Percentiles rank a stretch among this genome's conserved stretches.
These are phyloP conservation scores for Mastomys coucha DNA, from an alignment of 2,113 vertebrate genomes.

Conservation along the genomic window DNA sequence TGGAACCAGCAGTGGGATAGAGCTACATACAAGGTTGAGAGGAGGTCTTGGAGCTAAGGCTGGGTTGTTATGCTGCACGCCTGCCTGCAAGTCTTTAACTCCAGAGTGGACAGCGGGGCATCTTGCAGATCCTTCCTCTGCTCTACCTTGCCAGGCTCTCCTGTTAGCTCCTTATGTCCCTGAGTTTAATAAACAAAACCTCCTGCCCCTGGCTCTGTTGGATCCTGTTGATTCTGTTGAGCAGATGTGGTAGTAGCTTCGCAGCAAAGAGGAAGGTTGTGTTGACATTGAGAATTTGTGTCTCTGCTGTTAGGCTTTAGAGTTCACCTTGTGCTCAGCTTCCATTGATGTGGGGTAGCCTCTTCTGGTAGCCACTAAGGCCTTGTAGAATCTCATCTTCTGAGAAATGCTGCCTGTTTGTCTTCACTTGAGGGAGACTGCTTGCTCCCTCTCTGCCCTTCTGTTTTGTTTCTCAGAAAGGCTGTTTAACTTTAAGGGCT, in stretches of 20 bases:
- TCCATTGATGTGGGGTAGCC: neutral
- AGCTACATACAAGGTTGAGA: neutral
- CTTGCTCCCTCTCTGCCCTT: neutral
- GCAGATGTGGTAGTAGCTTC: neutral
- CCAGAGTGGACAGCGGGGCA: neutral
- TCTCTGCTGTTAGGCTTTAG: neutral
- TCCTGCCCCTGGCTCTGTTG: neutral
- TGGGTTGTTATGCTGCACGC: neutral
- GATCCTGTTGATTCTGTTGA: neutral
- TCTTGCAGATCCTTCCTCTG: neutral
- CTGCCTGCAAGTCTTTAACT: neutral
- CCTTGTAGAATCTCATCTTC: neutral
- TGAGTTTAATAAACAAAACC: neutral
- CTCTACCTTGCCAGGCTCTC: neutral
- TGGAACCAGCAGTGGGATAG: neutral
- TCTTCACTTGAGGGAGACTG: slow-evolving; percentile 33
- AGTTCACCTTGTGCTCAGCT: neutral
- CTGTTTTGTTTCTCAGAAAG: slow-evolving; percentile 16
- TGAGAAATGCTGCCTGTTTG: neutral
- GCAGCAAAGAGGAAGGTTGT: neutral
- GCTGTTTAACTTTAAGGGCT: slow-evolving; percentile 54
- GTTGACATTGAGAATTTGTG: neutral
- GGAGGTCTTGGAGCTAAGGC: neutral
- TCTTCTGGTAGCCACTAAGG: neutral
- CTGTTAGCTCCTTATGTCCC: neutral